Base-by-base conservation (phyloP, 2,888 invertebrate species). In the Aspidapion aeneum region DNA sequence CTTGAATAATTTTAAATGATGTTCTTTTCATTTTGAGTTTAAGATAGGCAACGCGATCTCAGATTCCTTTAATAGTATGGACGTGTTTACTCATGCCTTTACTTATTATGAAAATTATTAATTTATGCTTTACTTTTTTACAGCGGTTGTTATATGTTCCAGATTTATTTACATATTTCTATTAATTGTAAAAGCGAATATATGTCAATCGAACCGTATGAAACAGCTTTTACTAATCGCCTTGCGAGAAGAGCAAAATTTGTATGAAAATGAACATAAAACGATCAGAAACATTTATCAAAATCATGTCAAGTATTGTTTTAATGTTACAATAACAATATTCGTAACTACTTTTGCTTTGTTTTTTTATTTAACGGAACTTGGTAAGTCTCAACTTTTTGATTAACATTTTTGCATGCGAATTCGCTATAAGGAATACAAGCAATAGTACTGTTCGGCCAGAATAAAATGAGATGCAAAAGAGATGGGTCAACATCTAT, bases 291-390 rank as follows among this genome's bases (percentile, higher is more conserved):
- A 18, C 17, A 64, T 62, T 20, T 64, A 64, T 18, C 18, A 49
- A 2, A 55, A 18, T 35, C 64, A 64, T 16, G 62, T 64, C 1
- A 59, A 5, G 12, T 64, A 64, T 21, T 64, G 64, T 20, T 18
- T 19, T 52, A 52, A n/a, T 7, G 19, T 52, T 3, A 52, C 52
- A 5, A 9, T 19, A 19, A 19, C 52, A 18, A 52, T 19, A 52
- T 17, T 19, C 17, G 3, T 52, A 7, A 18, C 17, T 52, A 18
- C 52, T 5, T 52, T 52, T 52, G 52, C 18, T 5, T 52, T 52
- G 52, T 17, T 17, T 52, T 3, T 52, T 18, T 52, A 52, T 52
- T n/a, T 52, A 5, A 52, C 18, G 7, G 52, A 52, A 52, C 3
- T 52, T 52, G 52, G 52, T 52, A 52, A 18, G 52, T 52, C 7